Evolutionary conservation across 2,113 vertebrate genomes (phyloP).

Genomic region (Semicossyphus pulcher): DNA sequence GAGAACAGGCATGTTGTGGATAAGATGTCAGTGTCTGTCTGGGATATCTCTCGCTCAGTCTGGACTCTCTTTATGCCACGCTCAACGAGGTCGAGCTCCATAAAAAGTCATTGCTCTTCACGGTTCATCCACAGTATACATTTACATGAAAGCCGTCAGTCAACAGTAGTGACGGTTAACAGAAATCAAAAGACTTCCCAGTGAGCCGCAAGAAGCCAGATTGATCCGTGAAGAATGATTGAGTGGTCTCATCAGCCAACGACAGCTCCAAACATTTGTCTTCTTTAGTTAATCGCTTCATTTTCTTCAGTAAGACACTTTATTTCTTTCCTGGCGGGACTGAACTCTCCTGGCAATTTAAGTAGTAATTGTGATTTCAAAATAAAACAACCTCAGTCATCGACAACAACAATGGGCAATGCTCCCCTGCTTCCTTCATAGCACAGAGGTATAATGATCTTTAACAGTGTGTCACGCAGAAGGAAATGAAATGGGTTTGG

Average conservation of each 20-base stretch:
- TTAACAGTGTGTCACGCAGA: neutral
- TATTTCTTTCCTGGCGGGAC: neutral
- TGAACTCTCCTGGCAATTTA: neutral
- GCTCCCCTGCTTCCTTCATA: no score
- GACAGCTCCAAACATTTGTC: neutral
- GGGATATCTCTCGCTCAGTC: constrained; percentile 35
- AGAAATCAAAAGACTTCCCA: constrained; percentile 28
- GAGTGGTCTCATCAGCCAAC: constrained; percentile 12
- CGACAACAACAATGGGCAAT: neutral
- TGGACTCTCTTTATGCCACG: neutral
- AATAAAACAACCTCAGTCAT: neutral
- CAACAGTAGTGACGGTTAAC: neutral
- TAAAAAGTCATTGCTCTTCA: constrained; percentile 22
- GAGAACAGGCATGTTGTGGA: constrained; percentile 58
- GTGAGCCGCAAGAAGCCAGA: constrained; percentile 16
- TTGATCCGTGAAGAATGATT: constrained; percentile 38
- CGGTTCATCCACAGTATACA: neutral
- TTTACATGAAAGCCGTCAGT: constrained; percentile 17
- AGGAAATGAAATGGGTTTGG: neutral
- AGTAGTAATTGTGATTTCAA: neutral
- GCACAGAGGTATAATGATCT: neutral
- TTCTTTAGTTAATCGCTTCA: constrained; percentile 7
- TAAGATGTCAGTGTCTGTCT: constrained; percentile 67
- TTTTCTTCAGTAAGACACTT: neutral
- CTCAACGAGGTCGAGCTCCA: constrained; percentile 16